phyloP scores from a whole-genome alignment of 2,113 vertebrate species.

The Hypocryptadius cinnamomeus region DNA sequence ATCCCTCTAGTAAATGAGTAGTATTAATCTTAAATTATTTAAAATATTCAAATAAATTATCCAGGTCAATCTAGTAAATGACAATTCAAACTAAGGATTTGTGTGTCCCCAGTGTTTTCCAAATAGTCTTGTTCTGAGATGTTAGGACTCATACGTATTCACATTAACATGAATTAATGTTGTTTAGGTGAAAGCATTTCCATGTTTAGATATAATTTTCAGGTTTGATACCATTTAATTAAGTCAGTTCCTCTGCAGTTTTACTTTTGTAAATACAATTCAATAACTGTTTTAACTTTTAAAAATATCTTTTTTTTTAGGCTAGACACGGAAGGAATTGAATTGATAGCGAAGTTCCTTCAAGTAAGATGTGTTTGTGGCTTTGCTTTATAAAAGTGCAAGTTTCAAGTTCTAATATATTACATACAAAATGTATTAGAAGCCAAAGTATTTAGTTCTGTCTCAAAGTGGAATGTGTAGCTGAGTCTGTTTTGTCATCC shows the following conservation, averaged over 20 bases:
- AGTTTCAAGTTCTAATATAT: not conserved
- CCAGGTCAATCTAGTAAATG: not conserved
- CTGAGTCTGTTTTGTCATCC: not conserved
- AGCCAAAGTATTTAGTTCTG: not conserved
- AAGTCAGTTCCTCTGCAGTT: not conserved
- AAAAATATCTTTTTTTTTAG: constrained; percentile 69
- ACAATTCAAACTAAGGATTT: not conserved
- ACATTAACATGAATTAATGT: not conserved
- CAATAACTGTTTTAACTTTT: not conserved
- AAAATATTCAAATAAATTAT: not conserved
- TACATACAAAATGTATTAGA: not conserved
- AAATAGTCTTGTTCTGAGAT: not conserved
- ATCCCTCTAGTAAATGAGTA: not conserved
- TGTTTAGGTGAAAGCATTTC: not conserved
- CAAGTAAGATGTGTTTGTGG: constrained; percentile 76
- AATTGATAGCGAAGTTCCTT: constrained; percentile 92
- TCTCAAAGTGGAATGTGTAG: not conserved
- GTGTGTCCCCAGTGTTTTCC: not conserved
- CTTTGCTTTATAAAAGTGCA: not conserved
- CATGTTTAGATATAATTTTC: not conserved
- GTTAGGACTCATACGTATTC: not conserved
- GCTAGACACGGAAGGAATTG: constrained; percentile 93
- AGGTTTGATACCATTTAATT: not conserved
- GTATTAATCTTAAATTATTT: not conserved
- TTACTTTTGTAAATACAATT: not conserved